A percentile compares a stretch with the other conserved stretches of the same genome.
These are phyloP conservation scores for Aradophagus sp. DNA, from an alignment of 1,140 invertebrate genomes.

Conservation along the genomic window DNA sequence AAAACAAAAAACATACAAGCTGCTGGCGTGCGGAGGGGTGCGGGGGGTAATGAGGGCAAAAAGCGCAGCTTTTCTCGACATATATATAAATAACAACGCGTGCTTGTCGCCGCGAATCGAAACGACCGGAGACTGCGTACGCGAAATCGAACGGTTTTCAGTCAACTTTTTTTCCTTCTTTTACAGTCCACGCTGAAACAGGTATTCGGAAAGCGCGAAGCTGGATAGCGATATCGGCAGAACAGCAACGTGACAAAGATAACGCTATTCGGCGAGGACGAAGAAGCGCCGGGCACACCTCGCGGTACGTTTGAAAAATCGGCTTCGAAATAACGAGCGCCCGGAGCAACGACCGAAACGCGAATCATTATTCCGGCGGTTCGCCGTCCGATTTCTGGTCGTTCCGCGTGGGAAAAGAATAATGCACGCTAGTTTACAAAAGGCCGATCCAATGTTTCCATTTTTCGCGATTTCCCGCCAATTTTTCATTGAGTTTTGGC, in stretches of 20 bases:
- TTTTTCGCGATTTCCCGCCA: too few relatives aligned
- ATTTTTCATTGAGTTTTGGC: too few relatives aligned
- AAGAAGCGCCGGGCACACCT: slow-evolving; percentile 11
- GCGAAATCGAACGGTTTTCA: slow-evolving; percentile 58
- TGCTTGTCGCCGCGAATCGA: slow-evolving; percentile 17
- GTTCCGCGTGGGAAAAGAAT: neutral
- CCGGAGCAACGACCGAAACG: slow-evolving; percentile 34
- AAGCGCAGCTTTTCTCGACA: slow-evolving; percentile 33
- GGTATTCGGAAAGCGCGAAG: slow-evolving; percentile 46
- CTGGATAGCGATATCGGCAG: slow-evolving; percentile 12
- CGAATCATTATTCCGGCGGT: slow-evolving; percentile 8
- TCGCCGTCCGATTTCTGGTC: neutral
- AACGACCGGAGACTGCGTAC: slow-evolving; percentile 21
- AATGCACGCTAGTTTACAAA: too few relatives aligned
- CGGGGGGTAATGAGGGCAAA: slow-evolving; percentile 11
- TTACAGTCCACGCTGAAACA: slow-evolving; percentile 47
- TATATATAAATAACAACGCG: slow-evolving; percentile 43
- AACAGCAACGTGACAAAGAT: slow-evolving; percentile 25
- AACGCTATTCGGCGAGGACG: slow-evolving; percentile 26
- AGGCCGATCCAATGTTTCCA: too few relatives aligned
- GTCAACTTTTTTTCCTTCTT: slow-evolving; percentile 52
- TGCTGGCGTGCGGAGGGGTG: too few relatives aligned
- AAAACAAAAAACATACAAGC: too few relatives aligned
- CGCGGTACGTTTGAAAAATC: slow-evolving; percentile 26
- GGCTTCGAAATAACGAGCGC: slow-evolving; percentile 21